Evolutionary conservation across 2,113 vertebrate species (phyloP).

Genomic region (Ranitomeya variabilis): DNA sequence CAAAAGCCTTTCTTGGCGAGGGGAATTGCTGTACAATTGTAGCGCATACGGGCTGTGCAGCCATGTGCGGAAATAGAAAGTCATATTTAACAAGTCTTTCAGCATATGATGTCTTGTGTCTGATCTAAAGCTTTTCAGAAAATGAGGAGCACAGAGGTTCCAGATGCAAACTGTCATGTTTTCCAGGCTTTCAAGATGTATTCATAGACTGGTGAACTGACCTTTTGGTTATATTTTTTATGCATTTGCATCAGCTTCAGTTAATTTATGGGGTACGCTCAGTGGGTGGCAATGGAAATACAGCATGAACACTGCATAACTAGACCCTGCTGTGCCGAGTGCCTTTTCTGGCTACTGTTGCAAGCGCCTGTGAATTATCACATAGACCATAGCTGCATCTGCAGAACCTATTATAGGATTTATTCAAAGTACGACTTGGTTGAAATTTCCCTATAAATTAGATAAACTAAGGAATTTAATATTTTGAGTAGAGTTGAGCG

Average conservation of each 20-base stretch:
- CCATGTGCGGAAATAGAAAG: slow-evolving; percentile 39
- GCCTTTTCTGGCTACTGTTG: slow-evolving; percentile 25
- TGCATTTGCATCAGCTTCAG: slow-evolving; percentile 41
- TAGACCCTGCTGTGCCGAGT: slow-evolving; percentile 16
- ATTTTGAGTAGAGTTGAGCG: too few species aligned
- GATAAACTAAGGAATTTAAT: background rate
- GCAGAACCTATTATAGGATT: background rate
- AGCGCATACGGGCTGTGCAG: slow-evolving; percentile 22
- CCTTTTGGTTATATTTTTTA: slow-evolving; percentile 45
- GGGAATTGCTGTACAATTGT: slow-evolving; percentile 45
- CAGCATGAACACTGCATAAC: slow-evolving; percentile 39
- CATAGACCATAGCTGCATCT: background rate
- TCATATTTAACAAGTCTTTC: slow-evolving; percentile 43
- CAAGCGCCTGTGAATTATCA: background rate
- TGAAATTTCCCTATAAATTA: background rate
- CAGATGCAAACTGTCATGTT: slow-evolving; percentile 45
- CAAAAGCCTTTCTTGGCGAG: background rate
- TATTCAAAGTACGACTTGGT: background rate
- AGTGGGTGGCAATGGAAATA: slow-evolving; percentile 48
- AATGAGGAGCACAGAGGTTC: background rate
- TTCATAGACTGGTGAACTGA: slow-evolving; percentile 44
- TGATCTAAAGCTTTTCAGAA: slow-evolving; percentile 36
- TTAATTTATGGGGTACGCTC: slow-evolving; percentile 51
- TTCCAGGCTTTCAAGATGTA: slow-evolving; percentile 28
- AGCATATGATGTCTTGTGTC: slow-evolving; percentile 43